Evolutionary conservation across 1,140 invertebrate genomes (phyloP).

Genomic region (Holotrichia oblita): DNA sequence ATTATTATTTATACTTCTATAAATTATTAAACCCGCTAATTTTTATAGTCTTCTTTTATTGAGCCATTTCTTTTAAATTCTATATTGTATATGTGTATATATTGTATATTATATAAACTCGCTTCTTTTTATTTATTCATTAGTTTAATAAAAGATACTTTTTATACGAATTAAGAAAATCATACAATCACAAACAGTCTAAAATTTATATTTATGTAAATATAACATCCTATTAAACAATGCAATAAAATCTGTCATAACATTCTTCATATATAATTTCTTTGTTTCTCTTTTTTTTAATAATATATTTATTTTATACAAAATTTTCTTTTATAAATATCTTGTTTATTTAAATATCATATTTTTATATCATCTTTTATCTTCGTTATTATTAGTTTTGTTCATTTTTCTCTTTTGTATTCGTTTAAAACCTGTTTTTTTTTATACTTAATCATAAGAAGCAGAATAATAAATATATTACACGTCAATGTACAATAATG

Average conservation of each 20-base stretch:
- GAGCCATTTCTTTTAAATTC: constrained; percentile 46
- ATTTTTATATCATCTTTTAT: constrained; percentile 40
- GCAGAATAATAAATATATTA: neutral
- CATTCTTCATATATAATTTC: constrained; percentile 39
- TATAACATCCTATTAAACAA: constrained; percentile 40
- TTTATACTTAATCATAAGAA: constrained; percentile 8
- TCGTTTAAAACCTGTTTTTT: neutral
- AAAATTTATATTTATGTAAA: constrained; percentile 41
- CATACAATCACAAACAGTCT: constrained; percentile 5
- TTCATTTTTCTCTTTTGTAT: constrained; percentile 23
- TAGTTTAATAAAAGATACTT: neutral
- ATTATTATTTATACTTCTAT: constrained; percentile 43
- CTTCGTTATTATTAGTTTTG: constrained; percentile 35
- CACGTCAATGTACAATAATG: constrained; percentile 12
- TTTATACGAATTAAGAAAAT: constrained; percentile 21
- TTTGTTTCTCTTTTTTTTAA: constrained; percentile 42
- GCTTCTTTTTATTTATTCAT: neutral
- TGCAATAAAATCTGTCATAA: constrained; percentile 41
- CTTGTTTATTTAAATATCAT: constrained; percentile 40
- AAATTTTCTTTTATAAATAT: constrained; percentile 39
- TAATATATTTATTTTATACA: constrained; percentile 27
- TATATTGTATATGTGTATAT: constrained; percentile 41
- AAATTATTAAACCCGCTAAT: constrained; percentile 47
- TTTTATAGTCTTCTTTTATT: constrained; percentile 50
- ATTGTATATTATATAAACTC: constrained; percentile 43